These are phyloP conservation scores for Zaprionus vittiger DNA, from an alignment of 1,140 invertebrate genomes.

Conservation along the genomic window DNA sequence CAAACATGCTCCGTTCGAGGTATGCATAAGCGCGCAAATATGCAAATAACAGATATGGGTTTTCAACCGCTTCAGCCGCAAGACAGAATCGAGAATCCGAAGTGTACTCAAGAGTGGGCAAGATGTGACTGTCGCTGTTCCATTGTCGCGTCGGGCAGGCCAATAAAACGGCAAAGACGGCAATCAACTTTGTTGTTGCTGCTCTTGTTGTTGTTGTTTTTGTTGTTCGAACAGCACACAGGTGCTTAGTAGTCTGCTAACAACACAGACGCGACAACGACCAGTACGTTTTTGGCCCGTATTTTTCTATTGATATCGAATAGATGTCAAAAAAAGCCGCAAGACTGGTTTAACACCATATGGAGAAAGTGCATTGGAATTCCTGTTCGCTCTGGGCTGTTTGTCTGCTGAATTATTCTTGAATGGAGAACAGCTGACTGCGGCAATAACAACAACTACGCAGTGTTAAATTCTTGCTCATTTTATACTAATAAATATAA, in stretches of 20 bases:
- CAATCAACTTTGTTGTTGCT: constrained; percentile 33
- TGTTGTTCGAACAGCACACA: constrained; percentile 32
- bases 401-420: neutral
- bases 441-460: neutral
- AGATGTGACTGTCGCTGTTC: constrained; percentile 66
- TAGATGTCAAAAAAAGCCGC: constrained; percentile 77
- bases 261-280: constrained; percentile 54
- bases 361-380: constrained; percentile 78
- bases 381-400: constrained; percentile 7
- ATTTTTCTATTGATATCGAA: constrained; percentile 78
- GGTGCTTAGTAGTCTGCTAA: constrained; percentile 65
- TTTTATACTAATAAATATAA: neutral
- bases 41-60: constrained; percentile 63
- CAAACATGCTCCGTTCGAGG: constrained; percentile 63
- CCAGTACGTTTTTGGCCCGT: constrained; percentile 58
- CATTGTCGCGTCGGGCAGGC: constrained; percentile 44
- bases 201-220: constrained; percentile 26
- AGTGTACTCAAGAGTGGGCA: constrained; percentile 63
- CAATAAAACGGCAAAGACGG: constrained; percentile 41
- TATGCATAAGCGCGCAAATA: constrained; percentile 62
- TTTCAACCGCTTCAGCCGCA: constrained; percentile 13
- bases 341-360: constrained; percentile 68
- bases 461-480: constrained; percentile 22
- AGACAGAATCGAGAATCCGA: constrained; percentile 41
- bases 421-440: neutral